Evolutionary conservation across 2,113 vertebrate species (phyloP).

Genomic region (Hemiscyllium ocellatum): DNA sequence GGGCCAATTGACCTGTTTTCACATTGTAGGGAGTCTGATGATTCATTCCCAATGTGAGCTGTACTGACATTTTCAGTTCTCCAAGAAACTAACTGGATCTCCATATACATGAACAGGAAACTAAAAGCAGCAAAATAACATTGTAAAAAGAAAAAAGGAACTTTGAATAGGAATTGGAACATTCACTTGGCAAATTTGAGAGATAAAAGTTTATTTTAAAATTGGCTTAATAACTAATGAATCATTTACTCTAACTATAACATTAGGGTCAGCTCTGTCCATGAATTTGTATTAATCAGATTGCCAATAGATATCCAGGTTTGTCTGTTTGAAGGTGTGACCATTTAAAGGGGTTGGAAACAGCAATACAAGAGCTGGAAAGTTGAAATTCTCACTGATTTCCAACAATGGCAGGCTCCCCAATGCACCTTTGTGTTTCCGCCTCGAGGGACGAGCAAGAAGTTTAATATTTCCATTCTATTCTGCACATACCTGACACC

Average conservation of each 20-base stretch:
- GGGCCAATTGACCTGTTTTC: too few species aligned
- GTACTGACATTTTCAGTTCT: too few species aligned
- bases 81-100: too few species aligned
- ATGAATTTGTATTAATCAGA: background rate
- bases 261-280: too few species aligned
- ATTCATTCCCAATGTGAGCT: too few species aligned
- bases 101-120: too few species aligned
- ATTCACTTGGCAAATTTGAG: background rate
- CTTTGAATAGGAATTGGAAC: background rate
- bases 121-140: too few species aligned
- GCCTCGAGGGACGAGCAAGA: background rate
- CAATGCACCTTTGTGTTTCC: background rate
- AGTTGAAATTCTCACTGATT: background rate
- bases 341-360: background rate
- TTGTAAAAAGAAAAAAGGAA: too few species aligned
- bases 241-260: background rate
- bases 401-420: background rate
- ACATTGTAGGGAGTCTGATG: too few species aligned
- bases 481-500: background rate
- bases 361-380: background rate
- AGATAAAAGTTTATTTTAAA: background rate
- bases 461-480: background rate
- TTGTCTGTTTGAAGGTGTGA: too few species aligned
- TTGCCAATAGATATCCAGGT: background rate
- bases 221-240: background rate